Percentiles rank a stretch among this genome's conserved stretches.
phyloP scores from a whole-genome alignment of 2,888 invertebrate genomes.

The Seira musarum region DNA sequence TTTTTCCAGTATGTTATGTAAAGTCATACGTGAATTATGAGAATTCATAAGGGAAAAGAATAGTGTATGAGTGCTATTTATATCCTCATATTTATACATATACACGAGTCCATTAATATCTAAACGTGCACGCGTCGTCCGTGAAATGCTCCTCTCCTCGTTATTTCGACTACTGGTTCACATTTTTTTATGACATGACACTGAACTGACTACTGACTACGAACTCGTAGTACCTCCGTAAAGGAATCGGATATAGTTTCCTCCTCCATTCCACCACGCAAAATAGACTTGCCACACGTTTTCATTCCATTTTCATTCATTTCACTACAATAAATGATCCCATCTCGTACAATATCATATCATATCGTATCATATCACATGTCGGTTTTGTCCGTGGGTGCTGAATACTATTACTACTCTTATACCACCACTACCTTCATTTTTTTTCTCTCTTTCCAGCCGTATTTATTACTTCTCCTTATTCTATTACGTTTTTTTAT shows the following conservation, averaged over 20 bases:
- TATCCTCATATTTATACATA: constrained; percentile 4
- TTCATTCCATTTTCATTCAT: constrained; percentile 2
- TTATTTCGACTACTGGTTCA: background rate
- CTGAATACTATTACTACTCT: no score
- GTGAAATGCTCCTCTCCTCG: background rate
- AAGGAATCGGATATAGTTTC: background rate
- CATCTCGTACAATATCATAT: no score
- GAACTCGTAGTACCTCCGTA: no score
- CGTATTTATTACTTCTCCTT: background rate
- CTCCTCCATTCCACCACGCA: background rate
- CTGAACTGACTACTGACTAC: no score
- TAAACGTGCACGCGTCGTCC: background rate
- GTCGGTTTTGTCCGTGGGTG: no score
- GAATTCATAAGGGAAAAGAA: constrained; percentile 31
- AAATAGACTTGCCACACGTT: constrained; percentile 6
- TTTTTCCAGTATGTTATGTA: no score
- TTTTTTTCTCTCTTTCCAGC: background rate
- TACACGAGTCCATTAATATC: background rate
- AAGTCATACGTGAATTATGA: constrained; percentile 16
- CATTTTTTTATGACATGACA: constrained; percentile 10
- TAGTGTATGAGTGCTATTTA: constrained; percentile 9
- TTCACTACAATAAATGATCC: background rate
- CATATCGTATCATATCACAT: no score
- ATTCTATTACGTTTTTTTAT: constrained; percentile 9
- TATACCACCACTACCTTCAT: background rate